Evolutionary conservation across 2,797 vertebrate genomes (phyloP).

Genomic region (Pseudochromis fuscus): DNA sequence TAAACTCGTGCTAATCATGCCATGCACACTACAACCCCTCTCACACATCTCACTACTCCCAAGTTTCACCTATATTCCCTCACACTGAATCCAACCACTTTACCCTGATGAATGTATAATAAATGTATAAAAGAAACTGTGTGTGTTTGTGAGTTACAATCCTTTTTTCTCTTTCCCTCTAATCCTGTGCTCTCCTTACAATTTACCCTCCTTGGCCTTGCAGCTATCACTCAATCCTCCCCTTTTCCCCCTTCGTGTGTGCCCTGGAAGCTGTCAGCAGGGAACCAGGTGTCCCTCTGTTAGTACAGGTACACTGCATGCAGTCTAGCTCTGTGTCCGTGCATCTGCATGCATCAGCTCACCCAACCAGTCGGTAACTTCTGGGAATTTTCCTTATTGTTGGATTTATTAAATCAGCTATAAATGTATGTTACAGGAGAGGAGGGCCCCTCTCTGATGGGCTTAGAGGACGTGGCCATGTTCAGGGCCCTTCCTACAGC

Average conservation of each 20-base stretch:
- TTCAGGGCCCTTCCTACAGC: constrained; percentile 91
- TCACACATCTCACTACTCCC: constrained; percentile 31
- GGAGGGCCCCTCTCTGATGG: constrained; percentile 96
- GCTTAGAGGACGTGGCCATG: constrained; percentile 93
- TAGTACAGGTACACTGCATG: constrained; percentile 91
- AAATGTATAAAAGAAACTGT: constrained; percentile 14
- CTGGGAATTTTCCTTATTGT: constrained; percentile 6
- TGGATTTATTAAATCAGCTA: neutral
- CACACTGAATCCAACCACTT: constrained; percentile 43
- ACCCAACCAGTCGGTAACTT: constrained; percentile 30
- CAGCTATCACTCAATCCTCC: constrained; percentile 85
- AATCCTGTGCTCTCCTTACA: constrained; percentile 77
- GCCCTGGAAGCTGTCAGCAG: constrained; percentile 87
- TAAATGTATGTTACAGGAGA: constrained; percentile 86
- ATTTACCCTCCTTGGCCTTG: constrained; percentile 57
- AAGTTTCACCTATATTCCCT: constrained; percentile 19
- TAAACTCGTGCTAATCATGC: constrained; percentile 4
- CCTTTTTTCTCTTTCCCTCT: constrained; percentile 67
- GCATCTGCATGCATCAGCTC: constrained; percentile 63
- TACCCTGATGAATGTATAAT: constrained; percentile 16
- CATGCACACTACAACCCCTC: constrained; percentile 6
- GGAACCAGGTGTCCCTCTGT: constrained; percentile 86
- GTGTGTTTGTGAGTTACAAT: constrained; percentile 35
- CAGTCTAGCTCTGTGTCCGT: constrained; percentile 70
- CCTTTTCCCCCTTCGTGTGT: constrained; percentile 84